phyloP scores from a whole-genome alignment of 2,797 vertebrate genomes.

The Bufotes viridis region DNA sequence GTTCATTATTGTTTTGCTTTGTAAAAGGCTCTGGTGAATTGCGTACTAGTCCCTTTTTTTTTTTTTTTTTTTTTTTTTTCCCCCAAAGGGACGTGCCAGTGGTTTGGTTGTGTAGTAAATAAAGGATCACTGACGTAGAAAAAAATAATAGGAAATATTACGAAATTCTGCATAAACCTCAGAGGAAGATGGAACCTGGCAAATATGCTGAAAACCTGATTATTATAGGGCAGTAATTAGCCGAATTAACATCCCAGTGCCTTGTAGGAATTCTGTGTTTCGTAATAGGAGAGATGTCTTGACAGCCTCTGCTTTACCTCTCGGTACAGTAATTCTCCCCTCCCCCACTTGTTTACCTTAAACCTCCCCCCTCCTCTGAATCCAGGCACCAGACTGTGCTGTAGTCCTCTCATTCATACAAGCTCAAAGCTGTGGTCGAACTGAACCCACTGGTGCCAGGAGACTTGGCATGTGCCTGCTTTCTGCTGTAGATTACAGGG shows the following conservation, averaged over 20 bases:
- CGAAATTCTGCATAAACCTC: neutral
- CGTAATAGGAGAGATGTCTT: neutral
- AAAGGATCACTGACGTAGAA: neutral
- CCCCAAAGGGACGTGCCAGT: neutral
- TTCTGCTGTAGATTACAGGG: neutral
- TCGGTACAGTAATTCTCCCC: conserved; percentile 14
- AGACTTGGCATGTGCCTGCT: neutral
- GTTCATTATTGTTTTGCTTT: neutral
- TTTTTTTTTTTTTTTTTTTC: neutral
- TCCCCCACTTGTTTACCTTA: conserved; percentile 14
- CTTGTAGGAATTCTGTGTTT: neutral
- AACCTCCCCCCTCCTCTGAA: conserved; percentile 2
- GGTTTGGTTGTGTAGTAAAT: conserved; percentile 15
- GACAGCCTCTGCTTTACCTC: conserved; percentile 14
- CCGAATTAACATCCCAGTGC: neutral
- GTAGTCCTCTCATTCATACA: neutral
- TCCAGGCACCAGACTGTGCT: conserved; percentile 2
- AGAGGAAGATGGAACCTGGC: neutral
- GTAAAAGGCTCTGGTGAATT: conserved; percentile 35
- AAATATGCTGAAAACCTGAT: neutral
- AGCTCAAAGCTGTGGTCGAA: neutral
- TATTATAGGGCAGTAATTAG: neutral
- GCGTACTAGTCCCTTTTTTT: conserved; percentile 5
- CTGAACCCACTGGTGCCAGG: neutral
- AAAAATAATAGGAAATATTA: neutral